Conservation (phyloP, 64 coral and sea anemone species). For the Pocillopora damicornis region DNA sequence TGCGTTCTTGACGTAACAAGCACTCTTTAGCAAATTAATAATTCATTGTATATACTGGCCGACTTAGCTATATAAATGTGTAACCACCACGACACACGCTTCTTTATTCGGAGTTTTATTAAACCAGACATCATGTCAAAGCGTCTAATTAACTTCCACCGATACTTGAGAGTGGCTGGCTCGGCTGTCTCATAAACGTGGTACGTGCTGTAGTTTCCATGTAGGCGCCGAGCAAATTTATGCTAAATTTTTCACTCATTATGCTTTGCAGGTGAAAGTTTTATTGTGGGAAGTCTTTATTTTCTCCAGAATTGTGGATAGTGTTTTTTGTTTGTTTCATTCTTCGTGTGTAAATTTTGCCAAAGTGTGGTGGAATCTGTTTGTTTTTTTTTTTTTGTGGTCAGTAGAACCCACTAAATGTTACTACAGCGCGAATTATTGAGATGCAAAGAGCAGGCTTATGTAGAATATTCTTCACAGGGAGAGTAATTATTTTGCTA, state of each 20-base stretch:
- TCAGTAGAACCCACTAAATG: conserved; percentile 1
- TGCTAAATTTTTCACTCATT: conserved; percentile 14
- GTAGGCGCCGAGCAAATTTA: background rate
- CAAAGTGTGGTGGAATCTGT: background rate
- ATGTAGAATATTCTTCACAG: background rate
- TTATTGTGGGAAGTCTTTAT: conserved; percentile 7
- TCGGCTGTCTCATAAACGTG: background rate
- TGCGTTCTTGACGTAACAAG: background rate
- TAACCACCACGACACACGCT: background rate
- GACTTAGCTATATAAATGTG: conserved; percentile 25
- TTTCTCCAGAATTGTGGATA: background rate
- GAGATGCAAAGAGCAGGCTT: background rate
- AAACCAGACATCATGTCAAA: background rate
- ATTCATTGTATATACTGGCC: conserved; percentile 15
- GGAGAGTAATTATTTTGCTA: background rate
- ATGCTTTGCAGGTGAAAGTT: background rate
- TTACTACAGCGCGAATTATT: background rate
- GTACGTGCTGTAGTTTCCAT: background rate
- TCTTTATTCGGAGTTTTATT: background rate
- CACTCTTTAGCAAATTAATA: conserved; percentile 1
- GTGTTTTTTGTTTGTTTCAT: background rate
- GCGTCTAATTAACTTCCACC: background rate
- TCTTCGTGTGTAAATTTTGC: background rate
- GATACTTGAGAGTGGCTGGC: background rate
- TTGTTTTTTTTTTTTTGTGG: conserved; percentile 13